Conservation (phyloP, 2,888 invertebrate species). For the Asteroscopus sphinx region DNA sequence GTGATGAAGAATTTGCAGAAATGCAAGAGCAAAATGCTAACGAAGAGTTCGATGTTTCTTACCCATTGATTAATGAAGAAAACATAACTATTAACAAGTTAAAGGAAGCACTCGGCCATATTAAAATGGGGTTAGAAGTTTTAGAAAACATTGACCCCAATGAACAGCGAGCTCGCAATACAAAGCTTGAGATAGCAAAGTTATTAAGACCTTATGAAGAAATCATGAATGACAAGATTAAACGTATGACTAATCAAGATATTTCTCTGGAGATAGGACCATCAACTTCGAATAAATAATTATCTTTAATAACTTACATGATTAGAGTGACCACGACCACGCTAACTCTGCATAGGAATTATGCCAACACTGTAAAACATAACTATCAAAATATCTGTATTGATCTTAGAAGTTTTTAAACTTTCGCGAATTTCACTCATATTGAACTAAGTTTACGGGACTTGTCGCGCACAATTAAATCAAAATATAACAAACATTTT, state of each 20-base stretch:
- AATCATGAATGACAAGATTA: background rate
- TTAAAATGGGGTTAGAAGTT: constrained; percentile 1
- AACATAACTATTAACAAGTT: background rate
- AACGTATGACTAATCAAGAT: background rate
- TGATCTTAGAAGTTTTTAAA: too few species aligned
- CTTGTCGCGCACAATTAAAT: too few species aligned
- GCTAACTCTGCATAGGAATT: too few species aligned
- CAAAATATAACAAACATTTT: too few species aligned
- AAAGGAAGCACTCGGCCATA: background rate
- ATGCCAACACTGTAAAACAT: too few species aligned
- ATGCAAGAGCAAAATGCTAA: constrained; percentile 1
- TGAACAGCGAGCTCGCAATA: constrained; percentile 1
- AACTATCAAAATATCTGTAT: too few species aligned
- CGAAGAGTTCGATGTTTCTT: background rate
- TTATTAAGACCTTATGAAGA: constrained; percentile 1
- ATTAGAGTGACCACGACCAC: too few species aligned
- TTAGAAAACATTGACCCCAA: constrained; percentile 1
- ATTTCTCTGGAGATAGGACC: background rate
- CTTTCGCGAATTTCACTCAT: too few species aligned
- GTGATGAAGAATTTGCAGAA: background rate
- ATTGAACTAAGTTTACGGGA: too few species aligned
- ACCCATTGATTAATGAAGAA: background rate
- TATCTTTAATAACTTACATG: too few species aligned
- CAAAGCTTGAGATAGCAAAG: background rate
- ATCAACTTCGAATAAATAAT: background rate